Conservation (phyloP, 2,797 vertebrate genomes). For the Neosalanx taihuensis region DNA sequence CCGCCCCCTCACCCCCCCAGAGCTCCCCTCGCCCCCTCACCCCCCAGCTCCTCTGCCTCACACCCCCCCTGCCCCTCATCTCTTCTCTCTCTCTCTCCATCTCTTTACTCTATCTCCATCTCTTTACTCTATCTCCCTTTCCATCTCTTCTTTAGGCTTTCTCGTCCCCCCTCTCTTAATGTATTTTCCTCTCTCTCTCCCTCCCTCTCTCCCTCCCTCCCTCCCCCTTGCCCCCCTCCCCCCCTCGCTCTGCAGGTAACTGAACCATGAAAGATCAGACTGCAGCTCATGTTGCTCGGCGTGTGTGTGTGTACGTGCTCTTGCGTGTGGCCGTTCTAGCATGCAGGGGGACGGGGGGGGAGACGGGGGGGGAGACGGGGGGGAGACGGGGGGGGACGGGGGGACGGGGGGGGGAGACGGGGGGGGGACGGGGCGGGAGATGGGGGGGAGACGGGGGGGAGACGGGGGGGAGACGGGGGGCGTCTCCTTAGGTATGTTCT, state of each 20-base stretch:
- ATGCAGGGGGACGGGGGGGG: neutral
- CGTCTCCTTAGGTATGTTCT: conserved; percentile 35
- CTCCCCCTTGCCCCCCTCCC: conserved; percentile 27
- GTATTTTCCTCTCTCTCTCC: neutral
- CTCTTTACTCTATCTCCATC: neutral
- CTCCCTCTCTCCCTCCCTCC: neutral
- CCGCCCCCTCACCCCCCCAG: no score
- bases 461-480: conserved; percentile 6
- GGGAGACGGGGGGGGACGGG: no score
- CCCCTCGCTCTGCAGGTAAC: conserved; percentile 30
- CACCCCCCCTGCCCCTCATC: neutral
- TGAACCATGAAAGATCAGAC: conserved; percentile 47
- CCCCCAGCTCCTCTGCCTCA: no score
- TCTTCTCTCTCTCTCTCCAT: neutral
- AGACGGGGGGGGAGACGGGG: no score
- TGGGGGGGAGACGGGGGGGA: no score
- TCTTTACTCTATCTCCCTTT: conserved; percentile 26
- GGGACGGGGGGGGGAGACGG: no score
- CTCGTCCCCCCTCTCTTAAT: conserved; percentile 15
- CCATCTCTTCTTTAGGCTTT: conserved; percentile 14
- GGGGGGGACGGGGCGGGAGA: no score
- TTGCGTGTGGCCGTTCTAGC: conserved; percentile 1
- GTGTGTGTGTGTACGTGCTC: neutral
- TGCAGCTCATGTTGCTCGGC: conserved; percentile 20
- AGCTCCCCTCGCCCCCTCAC: neutral